Evolutionary conservation across 53 echinoderm and acorn worm species (phyloP).

Genomic region (Holothuria scabra): DNA sequence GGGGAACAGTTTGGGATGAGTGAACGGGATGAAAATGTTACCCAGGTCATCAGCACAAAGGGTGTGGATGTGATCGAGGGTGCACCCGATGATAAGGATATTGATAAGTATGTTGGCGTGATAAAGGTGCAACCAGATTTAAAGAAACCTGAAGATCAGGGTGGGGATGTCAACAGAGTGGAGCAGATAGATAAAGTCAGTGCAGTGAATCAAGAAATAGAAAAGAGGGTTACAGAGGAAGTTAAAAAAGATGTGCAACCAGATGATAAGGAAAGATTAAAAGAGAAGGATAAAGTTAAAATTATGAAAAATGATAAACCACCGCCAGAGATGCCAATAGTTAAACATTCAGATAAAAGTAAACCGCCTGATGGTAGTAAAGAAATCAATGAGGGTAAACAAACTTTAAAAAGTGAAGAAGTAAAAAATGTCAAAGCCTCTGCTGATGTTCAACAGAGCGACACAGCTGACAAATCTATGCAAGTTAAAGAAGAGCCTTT

Average conservation of each 20-base stretch:
- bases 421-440: neutral
- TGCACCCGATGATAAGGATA: conserved; percentile 54
- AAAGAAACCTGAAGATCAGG: conserved; percentile 3
- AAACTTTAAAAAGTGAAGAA: neutral
- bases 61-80: neutral
- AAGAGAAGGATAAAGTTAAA: conserved; percentile 51
- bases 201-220: no score
- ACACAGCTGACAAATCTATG: conserved; percentile 40
- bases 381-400: no score
- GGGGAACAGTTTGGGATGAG: conserved; percentile 84
- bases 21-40: conserved; percentile 74
- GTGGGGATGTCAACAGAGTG: neutral
- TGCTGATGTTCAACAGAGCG: neutral
- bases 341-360: neutral
- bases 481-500: conserved; percentile 28
- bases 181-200: neutral
- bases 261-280: neutral
- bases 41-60: conserved; percentile 54
- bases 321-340: neutral
- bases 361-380: neutral
- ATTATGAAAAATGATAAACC: conserved; percentile 26
- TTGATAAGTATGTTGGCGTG: conserved; percentile 39
- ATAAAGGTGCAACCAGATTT: conserved; percentile 54
- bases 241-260: neutral
- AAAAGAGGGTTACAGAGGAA: neutral